Evolutionary conservation across 2,888 invertebrate genomes (phyloP), one percentile per base, ranked within the genome.

Genomic region (Eulithis testata): DNA sequence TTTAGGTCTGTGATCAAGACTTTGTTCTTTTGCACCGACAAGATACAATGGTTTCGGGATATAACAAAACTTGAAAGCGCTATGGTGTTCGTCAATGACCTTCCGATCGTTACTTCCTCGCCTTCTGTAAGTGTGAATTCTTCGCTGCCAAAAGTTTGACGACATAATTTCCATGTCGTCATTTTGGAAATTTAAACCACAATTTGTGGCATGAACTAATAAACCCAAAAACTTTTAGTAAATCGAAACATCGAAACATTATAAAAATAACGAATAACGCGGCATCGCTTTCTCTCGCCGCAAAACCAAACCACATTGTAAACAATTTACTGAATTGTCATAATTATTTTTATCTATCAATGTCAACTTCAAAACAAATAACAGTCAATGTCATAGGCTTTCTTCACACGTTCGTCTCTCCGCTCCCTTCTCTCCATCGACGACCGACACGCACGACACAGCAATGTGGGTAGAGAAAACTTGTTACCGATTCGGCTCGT

Each of bases 41-140:
- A 72, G 49, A 83, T 68, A 79, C 92, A 92, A 69, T 93, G 92
- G 69, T 86, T 84, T 72, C 92, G 83, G 9, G 92, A 93, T 76
- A 93, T 83, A 8, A 89, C 87, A 69, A 88, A 80, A 71, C 91
- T 90, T 51, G 86, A 77, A 21, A 92, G 75, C 44, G 80, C 74
- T 72, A 93, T 83, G 43, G 72, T 83, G 72, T 90, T 92, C 49
- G 83, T 78, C 11, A 78, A 53, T 51, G 85, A 87, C 73, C 93
- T 78, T 45, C 93, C 93, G 14, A 93, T 79, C 49, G 89, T 85
- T 31, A 89, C 77, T 72, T 85, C 81, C 27, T 88, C 87, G 14
- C 88, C 90, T 73, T 88, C 88, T 7, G 75, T 61, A 45, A 91
- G 75, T 40, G 75, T 76, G 69, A 76, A 86, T 70, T 85, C 87